A percentile compares a stretch with the other conserved stretches of the same genome.
Conservation (phyloP, 2,888 invertebrate genomes). For the Augiades crinisus region DNA sequence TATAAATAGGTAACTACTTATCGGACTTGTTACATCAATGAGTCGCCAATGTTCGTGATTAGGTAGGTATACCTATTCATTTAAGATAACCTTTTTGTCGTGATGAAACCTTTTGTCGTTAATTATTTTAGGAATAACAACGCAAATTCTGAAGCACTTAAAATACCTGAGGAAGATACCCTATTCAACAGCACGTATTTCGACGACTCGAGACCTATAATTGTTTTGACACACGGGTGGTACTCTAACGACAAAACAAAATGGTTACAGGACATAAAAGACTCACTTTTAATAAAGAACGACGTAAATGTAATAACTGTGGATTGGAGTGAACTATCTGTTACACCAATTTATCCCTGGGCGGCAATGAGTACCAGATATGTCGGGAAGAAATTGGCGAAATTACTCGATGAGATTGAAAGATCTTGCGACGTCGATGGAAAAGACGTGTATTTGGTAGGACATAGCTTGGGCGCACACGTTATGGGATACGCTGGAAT, state of each 20-base stretch:
- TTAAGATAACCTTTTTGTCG: no score
- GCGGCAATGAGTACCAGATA: conserved; percentile 66
- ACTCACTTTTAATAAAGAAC: conserved; percentile 55
- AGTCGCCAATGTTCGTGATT: no score
- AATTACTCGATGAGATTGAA: conserved; percentile 47
- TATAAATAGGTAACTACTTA: no score
- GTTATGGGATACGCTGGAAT: conserved; percentile 82
- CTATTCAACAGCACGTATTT: conserved; percentile 53
- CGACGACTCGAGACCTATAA: conserved; percentile 62
- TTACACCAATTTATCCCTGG: conserved; percentile 62
- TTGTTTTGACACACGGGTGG: conserved; percentile 81
- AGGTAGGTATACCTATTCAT: no score
- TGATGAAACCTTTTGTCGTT: background rate
- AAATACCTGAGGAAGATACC: conserved; percentile 41
- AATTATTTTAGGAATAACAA: conserved; percentile 47
- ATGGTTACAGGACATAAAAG: conserved; percentile 66
- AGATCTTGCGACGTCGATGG: conserved; percentile 42
- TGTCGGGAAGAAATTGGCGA: conserved; percentile 60
- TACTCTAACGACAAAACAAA: conserved; percentile 55
- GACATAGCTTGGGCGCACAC: conserved; percentile 83
- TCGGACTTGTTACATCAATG: no score
- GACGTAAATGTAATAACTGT: conserved; percentile 76
- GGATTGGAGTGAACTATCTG: conserved; percentile 69
- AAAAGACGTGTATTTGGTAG: conserved; percentile 61
- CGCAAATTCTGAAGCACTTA: conserved; percentile 48